phyloP scores from a whole-genome alignment of 2,888 invertebrate species.

The Xestoiulus laeticollis region DNA sequence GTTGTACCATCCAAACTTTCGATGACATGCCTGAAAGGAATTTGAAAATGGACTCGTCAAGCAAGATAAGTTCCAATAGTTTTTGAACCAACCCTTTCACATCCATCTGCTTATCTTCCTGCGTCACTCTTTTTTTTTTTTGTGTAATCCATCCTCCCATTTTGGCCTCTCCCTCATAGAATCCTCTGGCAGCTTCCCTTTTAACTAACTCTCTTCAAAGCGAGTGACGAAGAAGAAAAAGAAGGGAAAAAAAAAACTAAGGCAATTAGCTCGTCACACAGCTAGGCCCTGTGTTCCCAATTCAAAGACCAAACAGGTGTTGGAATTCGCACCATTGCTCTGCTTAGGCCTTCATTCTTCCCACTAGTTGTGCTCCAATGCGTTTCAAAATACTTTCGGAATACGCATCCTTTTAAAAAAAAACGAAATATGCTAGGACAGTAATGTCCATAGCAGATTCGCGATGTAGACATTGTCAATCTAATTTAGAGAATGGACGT shows the following conservation, averaged over 20 bases:
- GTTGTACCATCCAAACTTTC: neutral
- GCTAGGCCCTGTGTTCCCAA: conserved; percentile 22
- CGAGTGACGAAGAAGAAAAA: conserved; percentile 25
- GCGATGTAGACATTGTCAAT: neutral
- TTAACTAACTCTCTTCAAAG: conserved; percentile 37
- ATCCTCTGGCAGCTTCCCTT: neutral
- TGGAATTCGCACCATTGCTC: neutral
- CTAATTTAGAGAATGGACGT: neutral
- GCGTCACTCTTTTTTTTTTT: neutral
- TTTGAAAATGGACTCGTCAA: neutral
- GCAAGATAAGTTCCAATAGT: neutral
- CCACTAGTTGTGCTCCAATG: neutral
- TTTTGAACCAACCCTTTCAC: neutral
- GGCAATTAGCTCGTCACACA: conserved; percentile 21
- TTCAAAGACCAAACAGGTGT: conserved; percentile 32
- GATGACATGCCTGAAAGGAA: neutral
- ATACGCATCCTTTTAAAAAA: neutral
- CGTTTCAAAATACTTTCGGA: neutral
- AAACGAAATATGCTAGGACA: neutral
- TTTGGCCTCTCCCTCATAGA: neutral
- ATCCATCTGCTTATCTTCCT: neutral
- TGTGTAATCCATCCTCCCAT: conserved; percentile 22
- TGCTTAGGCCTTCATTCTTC: neutral
- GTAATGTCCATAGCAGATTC: neutral
- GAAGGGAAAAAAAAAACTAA: neutral